Evolutionary conservation across 2,113 vertebrate genomes (phyloP), one percentile per base, ranked within the genome.

Genomic region (Chloropsis hardwickii): DNA sequence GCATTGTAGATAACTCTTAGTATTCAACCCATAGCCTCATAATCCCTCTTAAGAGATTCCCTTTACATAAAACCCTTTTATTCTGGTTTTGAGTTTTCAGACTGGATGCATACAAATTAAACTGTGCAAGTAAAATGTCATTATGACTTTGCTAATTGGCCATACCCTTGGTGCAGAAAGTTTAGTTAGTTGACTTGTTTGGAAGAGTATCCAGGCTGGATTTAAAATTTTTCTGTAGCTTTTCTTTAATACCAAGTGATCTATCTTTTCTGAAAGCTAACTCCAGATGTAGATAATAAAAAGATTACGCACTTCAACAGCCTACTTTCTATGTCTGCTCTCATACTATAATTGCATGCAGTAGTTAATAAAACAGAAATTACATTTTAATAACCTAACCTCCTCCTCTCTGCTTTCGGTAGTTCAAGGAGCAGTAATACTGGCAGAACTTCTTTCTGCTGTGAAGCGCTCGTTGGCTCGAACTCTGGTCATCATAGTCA

Each of bases 401-500:
- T 56, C 39, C 20, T 92, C 8, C 31, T 84, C 39, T 78, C 86
- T 95, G 31, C 45, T 90, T 51, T 82, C 85, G 76, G 9, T 95
- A 99, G 99, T 99, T 58, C 98, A 98, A 82, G 98, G 98, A 44
- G 99, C 99, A 48, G 97, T 99, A 79, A 99, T 99, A 78, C 98
- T 99, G 92, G 99, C 99, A 45, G 99, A 99, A 96, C 97, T 99
- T 61, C 98, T 99, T 53, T 99, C 99, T 2, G 99, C 99, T 19
- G 97, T 99, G 91, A 99, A 99, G 95, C 98, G 99, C 77, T 99
- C 99, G 1, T 94, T 99, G 69, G 99, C 99, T 90, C 98, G 99
- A 86, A 99, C 99, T 88, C 97, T 99, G 85, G 99, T 99, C 85
- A 99, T 99, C 94, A 99, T 99, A 72, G 99, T 99, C 93, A 99